Evolutionary conservation across 2,113 vertebrate genomes (phyloP).

Genomic region (Dinomys branickii): DNA sequence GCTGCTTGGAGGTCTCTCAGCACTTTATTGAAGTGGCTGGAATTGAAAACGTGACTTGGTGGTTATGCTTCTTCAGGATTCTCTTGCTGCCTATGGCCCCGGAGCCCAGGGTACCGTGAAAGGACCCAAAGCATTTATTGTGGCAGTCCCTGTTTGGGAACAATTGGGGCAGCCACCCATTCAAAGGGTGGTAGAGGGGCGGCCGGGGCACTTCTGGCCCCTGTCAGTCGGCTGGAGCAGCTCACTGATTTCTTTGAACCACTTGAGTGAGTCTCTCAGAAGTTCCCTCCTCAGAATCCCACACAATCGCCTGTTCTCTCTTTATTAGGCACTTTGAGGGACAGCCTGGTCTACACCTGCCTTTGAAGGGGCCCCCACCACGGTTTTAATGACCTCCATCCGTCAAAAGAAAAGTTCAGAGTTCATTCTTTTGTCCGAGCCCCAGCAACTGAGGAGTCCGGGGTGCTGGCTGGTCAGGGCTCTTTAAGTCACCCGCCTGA

Average conservation of each 20-base stretch:
- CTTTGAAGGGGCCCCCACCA: slow-evolving; percentile 91
- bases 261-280: slow-evolving; percentile 71
- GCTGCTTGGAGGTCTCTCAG: slow-evolving; percentile 56
- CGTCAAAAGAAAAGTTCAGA: slow-evolving; percentile 91
- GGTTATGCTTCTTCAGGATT: background rate
- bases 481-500: slow-evolving; percentile 89
- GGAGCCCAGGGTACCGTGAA: slow-evolving; percentile 55
- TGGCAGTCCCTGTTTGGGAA: slow-evolving; percentile 66
- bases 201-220: slow-evolving; percentile 46
- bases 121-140: slow-evolving; percentile 71
- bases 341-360: slow-evolving; percentile 92
- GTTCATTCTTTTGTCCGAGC: slow-evolving; percentile 91
- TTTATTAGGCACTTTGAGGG: slow-evolving; percentile 91
- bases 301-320: slow-evolving; percentile 83
- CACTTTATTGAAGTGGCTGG: slow-evolving; percentile 61
- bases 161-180: slow-evolving; percentile 77
- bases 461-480: slow-evolving; percentile 90
- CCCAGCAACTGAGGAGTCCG: slow-evolving; percentile 83
- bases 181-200: background rate
- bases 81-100: background rate
- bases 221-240: slow-evolving; percentile 31
- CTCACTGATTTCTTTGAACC: slow-evolving; percentile 81
- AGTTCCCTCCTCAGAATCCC: slow-evolving; percentile 73
- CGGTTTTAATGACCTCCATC: slow-evolving; percentile 88
- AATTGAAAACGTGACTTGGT: background rate